Conservation (phyloP, 2,113 vertebrate genomes). For the Cyanoderma ruficeps region DNA sequence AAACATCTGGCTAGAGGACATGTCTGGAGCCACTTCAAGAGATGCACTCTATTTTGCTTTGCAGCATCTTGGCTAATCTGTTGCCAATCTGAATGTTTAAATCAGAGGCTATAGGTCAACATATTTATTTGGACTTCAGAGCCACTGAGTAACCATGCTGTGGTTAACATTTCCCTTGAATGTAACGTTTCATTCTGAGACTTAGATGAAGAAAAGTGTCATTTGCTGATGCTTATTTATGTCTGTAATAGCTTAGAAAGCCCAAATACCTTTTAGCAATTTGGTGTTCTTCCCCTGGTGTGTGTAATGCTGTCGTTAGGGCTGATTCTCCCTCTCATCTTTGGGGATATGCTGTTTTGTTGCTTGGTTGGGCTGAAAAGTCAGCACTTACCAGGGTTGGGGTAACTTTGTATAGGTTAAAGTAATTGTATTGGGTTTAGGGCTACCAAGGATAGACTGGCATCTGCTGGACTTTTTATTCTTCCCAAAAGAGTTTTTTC, state of each 20-base stretch:
- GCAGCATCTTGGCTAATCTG: neutral
- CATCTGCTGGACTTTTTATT: neutral
- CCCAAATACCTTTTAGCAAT: neutral
- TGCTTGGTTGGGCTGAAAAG: neutral
- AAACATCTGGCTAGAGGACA: neutral
- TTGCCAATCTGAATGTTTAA: constrained; percentile 4
- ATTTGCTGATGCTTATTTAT: neutral
- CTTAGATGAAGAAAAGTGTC: neutral
- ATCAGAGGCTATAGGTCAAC: neutral
- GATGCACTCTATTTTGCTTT: neutral
- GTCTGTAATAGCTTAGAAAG: neutral
- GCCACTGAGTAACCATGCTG: neutral
- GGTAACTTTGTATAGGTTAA: neutral
- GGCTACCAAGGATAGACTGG: neutral
- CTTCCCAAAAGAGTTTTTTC: neutral
- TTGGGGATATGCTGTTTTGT: neutral
- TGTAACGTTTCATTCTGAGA: neutral
- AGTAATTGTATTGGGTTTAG: neutral
- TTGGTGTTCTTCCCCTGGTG: neutral
- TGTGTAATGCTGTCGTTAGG: neutral
- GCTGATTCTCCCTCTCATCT: neutral
- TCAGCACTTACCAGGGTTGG: neutral
- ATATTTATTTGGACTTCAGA: neutral
- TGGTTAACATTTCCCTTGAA: neutral
- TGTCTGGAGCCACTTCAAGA: neutral